These are phyloP conservation scores for Clistopyga incitator DNA, from an alignment of 2,888 invertebrate genomes.

Conservation along the genomic window DNA sequence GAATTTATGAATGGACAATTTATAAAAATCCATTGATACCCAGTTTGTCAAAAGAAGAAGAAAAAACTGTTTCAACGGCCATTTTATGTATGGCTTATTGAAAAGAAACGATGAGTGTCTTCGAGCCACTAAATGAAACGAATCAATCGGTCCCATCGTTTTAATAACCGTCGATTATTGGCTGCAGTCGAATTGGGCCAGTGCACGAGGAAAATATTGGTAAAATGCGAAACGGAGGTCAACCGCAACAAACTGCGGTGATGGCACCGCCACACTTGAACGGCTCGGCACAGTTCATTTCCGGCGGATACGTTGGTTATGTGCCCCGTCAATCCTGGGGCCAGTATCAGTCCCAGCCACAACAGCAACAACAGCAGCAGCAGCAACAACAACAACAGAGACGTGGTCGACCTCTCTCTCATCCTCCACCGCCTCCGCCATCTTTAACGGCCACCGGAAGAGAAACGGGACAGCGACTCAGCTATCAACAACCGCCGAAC, in stretches of 20 bases:
- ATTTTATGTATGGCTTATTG: too few species aligned
- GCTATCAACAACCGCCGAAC: conserved; percentile 64
- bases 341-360: conserved; percentile 83
- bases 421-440: conserved; percentile 79
- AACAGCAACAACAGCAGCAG: conserved; percentile 66
- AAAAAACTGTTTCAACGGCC: too few species aligned
- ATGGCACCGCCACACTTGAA: conserved; percentile 84
- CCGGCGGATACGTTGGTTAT: conserved; percentile 86
- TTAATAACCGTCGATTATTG: background rate
- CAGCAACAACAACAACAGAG: conserved; percentile 60
- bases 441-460: conserved; percentile 61
- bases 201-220: conserved; percentile 15
- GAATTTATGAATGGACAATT: too few species aligned
- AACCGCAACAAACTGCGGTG: conserved; percentile 82
- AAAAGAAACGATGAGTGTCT: conserved; percentile 5
- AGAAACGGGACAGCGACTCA: conserved; percentile 72
- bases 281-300: conserved; percentile 84
- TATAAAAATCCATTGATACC: too few species aligned
- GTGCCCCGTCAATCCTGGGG: conserved; percentile 85
- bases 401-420: conserved; percentile 78
- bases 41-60: too few species aligned
- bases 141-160: background rate
- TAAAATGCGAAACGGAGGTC: conserved; percentile 81
- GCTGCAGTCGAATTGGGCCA: background rate
- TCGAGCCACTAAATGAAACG: background rate